These are phyloP conservation scores for Centropus bengalensis DNA, from an alignment of 2,113 vertebrate genomes.

Conservation along the genomic window DNA sequence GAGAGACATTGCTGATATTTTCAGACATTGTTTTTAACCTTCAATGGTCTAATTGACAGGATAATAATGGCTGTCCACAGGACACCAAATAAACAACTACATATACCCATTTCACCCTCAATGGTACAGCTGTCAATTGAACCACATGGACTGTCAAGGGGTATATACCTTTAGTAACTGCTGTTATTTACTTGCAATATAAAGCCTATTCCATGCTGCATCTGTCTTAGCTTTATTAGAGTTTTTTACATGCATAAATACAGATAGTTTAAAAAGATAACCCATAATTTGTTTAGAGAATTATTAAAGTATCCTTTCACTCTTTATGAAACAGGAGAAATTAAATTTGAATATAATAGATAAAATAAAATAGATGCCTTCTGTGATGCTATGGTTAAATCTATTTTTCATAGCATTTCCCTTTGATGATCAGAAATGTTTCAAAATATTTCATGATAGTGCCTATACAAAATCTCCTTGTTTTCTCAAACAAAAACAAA, in stretches of 20 bases:
- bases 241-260: background rate
- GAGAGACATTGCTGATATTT: slow-evolving; percentile 4
- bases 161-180: background rate
- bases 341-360: background rate
- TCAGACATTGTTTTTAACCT: slow-evolving; percentile 59
- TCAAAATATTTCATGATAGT: background rate
- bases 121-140: background rate
- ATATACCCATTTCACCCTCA: background rate
- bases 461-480: background rate
- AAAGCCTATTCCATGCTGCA: background rate
- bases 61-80: slow-evolving; percentile 34
- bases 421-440: background rate
- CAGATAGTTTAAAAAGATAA: background rate
- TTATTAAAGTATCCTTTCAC: background rate
- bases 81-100: slow-evolving; percentile 15
- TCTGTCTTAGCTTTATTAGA: background rate
- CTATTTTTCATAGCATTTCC: background rate
- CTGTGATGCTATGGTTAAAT: background rate
- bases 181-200: background rate
- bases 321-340: background rate
- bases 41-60: slow-evolving; percentile 41
- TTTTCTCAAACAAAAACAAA: background rate
- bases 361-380: background rate
- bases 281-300: background rate
- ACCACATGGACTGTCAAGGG: background rate